Conservation (phyloP, 2,888 invertebrate species). For the Ptychoptera albimana region DNA sequence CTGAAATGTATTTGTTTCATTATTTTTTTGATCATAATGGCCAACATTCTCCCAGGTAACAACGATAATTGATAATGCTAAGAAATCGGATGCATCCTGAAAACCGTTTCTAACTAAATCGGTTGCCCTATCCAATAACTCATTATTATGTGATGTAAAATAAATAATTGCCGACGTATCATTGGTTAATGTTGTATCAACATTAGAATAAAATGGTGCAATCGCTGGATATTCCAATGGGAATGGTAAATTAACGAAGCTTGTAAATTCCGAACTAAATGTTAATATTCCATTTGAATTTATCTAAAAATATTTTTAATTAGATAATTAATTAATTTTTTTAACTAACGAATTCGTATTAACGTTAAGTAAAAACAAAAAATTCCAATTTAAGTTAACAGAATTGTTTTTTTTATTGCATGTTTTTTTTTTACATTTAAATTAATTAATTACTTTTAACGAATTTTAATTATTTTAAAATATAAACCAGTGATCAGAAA, state of each 20-base stretch:
- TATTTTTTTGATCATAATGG: constrained; percentile 40
- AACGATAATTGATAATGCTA: constrained; percentile 63
- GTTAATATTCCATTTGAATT: constrained; percentile 83
- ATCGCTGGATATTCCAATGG: constrained; percentile 79
- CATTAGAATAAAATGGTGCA: constrained; percentile 80
- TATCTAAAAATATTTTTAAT: constrained; percentile 41
- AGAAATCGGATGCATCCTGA: constrained; percentile 51
- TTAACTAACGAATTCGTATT: background rate
- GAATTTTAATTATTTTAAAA: too few relatives aligned
- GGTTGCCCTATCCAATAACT: constrained; percentile 47
- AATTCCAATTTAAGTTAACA: too few relatives aligned
- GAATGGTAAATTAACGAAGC: constrained; percentile 76
- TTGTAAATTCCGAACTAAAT: constrained; percentile 74
- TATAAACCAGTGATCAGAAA: too few relatives aligned
- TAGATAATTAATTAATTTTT: background rate
- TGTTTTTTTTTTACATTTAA: too few relatives aligned
- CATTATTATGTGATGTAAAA: constrained; percentile 45
- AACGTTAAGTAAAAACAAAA: constrained; percentile 1
- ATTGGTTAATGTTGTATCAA: constrained; percentile 50
- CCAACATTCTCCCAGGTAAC: constrained; percentile 86
- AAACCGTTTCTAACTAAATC: constrained; percentile 58
- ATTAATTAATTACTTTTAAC: too few relatives aligned
- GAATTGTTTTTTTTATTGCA: too few relatives aligned
- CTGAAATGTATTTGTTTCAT: constrained; percentile 81
- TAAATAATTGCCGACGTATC: constrained; percentile 57